Percentiles rank a stretch among this genome's conserved stretches.
These are phyloP conservation scores for Pedicia rivosa DNA, from an alignment of 2,888 invertebrate species.

Conservation along the genomic window DNA sequence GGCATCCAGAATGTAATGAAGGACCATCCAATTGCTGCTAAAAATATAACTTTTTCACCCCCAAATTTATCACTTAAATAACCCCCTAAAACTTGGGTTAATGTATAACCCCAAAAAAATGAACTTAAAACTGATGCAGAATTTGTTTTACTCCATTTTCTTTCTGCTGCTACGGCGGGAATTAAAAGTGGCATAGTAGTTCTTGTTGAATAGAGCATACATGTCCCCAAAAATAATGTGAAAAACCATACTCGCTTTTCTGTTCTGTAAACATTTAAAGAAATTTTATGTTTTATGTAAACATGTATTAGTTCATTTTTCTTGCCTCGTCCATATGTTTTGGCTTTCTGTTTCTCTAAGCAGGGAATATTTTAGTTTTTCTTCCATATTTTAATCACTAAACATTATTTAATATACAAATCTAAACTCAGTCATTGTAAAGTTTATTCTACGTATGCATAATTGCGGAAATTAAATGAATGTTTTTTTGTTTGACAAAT, in stretches of 20 bases:
- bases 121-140: constrained; percentile 51
- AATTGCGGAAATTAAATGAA: no score
- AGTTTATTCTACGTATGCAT: no score
- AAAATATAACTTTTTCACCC: constrained; percentile 44
- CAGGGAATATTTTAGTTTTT: constrained; percentile 28
- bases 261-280: constrained; percentile 20
- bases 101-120: constrained; percentile 59
- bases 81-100: constrained; percentile 42
- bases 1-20: constrained; percentile 38
- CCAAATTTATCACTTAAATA: constrained; percentile 43
- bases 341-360: constrained; percentile 29
- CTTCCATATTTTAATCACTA: constrained; percentile 20
- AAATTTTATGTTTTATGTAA: constrained; percentile 1
- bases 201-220: constrained; percentile 46
- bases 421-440: no score
- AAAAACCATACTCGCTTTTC: constrained; percentile 42
- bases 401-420: no score
- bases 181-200: constrained; percentile 49
- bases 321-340: constrained; percentile 27
- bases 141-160: constrained; percentile 50
- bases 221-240: constrained; percentile 43
- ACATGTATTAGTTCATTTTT: background rate
- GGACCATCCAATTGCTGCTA: constrained; percentile 43
- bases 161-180: constrained; percentile 43
- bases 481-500: no score